Evolutionary conservation across 2,797 vertebrate genomes (phyloP).

Genomic region (Chaunax sp.): DNA sequence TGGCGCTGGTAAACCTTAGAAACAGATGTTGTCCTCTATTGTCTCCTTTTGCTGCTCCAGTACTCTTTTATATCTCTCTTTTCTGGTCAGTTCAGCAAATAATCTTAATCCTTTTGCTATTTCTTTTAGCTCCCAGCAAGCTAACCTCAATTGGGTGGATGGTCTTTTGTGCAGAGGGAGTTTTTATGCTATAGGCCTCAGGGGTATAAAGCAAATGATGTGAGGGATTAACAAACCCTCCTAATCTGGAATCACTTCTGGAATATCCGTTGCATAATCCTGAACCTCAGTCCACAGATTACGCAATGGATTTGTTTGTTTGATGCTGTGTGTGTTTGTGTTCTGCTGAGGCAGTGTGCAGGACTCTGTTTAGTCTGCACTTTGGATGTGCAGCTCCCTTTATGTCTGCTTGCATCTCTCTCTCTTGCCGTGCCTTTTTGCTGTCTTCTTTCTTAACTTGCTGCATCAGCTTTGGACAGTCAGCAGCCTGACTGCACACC

Average conservation of each 20-base stretch:
- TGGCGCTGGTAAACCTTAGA: conserved; percentile 27
- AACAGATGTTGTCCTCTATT: conserved; percentile 36
- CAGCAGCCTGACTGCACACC: conserved; percentile 42
- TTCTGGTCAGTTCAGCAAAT: conserved; percentile 12
- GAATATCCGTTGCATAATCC: conserved; percentile 74
- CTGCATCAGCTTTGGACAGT: conserved; percentile 44
- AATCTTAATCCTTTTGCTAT: conserved; percentile 7
- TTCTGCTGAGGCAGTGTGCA: conserved; percentile 21
- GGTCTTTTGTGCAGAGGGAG: conserved; percentile 38
- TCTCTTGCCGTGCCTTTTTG: conserved; percentile 12
- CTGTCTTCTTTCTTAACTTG: conserved; percentile 28
- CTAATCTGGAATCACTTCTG: conserved; percentile 68
- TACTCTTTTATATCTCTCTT: conserved; percentile 2
- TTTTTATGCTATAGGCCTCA: conserved; percentile 11
- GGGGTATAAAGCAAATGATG: conserved; percentile 42
- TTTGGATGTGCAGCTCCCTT: conserved; percentile 31
- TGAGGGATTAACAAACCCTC: conserved; percentile 63
- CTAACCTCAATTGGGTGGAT: conserved; percentile 17
- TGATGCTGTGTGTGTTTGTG: conserved; percentile 39
- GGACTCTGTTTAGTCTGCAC: conserved; percentile 25
- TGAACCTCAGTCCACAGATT: conserved; percentile 51
- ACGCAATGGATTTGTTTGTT: conserved; percentile 58
- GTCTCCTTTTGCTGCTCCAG: conserved; percentile 7
- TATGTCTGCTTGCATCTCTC: conserved; percentile 36
- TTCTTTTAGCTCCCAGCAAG: conserved; percentile 7